Evolutionary conservation across 1,140 invertebrate species (phyloP), one percentile per base, ranked within the genome.

Genomic region (Alviniconcha marisindica): DNA sequence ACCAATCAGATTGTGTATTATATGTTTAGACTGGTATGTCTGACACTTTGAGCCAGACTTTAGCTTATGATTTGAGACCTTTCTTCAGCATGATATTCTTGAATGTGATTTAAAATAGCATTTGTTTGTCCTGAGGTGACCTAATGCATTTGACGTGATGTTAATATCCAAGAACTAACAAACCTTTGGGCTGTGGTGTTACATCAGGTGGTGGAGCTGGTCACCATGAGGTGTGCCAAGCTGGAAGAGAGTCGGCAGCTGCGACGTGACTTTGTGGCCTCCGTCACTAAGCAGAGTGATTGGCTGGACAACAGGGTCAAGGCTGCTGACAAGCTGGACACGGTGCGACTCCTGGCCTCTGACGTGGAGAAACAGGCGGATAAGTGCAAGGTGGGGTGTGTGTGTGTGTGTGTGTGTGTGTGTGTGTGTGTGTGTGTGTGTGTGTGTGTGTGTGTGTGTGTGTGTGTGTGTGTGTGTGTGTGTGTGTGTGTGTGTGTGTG

Each of bases 311-410:
- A 95, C 0, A 96, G 96, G 91, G 95, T 69, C 36, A 83, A 78
- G 69, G 76, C 33, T 87, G 94, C 97, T 14, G 95, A 88, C 38
- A 91, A 92, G 51, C 85, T 89, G 42, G 91, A 93, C 21, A 96
- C 96, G 88, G 93, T 96, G 54, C 96, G 97, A 56, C 90, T 98
- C 14, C 95, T 95, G 92, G 88, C 93, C 71, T 85, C 89, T 42
- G 91, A 91, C 77, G 91, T 97, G 24, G 96, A 97, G 89, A 96
- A 96, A 90, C 96, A 97, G 88, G 95, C 97, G 63, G 93, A 94
- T 7, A 95, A 96, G 84, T 96, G 96, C 87, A 96, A 95, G 91
- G 91, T 93, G 85, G 81, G 87, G 18, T 36, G 79, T n/a, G 66
- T 40, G 12, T 77, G 73, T 42, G 42, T 63, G 44, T 48, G 44